phyloP scores from a whole-genome alignment of 2,113 vertebrate genomes.

The Syngnathus scovelli region DNA sequence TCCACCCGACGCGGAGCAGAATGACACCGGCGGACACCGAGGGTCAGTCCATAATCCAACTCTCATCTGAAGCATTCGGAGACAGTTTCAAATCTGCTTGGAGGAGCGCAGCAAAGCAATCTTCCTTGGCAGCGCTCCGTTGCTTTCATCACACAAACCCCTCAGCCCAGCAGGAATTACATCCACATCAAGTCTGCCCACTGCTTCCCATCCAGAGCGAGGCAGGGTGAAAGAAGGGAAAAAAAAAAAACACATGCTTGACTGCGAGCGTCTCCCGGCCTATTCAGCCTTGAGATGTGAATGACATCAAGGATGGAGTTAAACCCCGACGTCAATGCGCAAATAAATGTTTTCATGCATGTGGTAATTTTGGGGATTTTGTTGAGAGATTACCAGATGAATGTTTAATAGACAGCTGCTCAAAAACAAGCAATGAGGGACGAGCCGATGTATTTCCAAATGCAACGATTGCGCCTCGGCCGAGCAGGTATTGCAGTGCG shows the following conservation, averaged over 20 bases:
- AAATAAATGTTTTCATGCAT: conserved; percentile 61
- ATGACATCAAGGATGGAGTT: conserved; percentile 62
- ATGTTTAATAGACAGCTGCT: conserved; percentile 50
- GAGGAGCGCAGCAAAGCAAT: conserved; percentile 99
- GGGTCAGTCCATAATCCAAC: conserved; percentile 99
- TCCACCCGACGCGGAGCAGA: conserved; percentile 90
- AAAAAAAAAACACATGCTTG: conserved; percentile 73
- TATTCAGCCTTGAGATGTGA: conserved; percentile 66
- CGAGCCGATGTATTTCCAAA: background rate
- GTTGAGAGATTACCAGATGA: conserved; percentile 58
- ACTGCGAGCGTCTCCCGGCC: conserved; percentile 67
- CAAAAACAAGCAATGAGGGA: conserved; percentile 19
- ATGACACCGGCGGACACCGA: conserved; percentile 92
- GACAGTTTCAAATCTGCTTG: conserved; percentile 99
- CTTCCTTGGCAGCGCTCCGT: conserved; percentile 96
- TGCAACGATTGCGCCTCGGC: background rate
- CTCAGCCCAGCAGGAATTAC: conserved; percentile 99
- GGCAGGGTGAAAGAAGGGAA: background rate
- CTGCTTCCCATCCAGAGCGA: conserved; percentile 78
- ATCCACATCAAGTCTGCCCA: conserved; percentile 90
- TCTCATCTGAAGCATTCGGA: conserved; percentile 98
- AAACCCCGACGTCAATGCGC: conserved; percentile 70
- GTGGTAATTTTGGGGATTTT: conserved; percentile 52
- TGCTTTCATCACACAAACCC: conserved; percentile 99
- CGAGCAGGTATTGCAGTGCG: conserved; percentile 3